A percentile compares a stretch with the other conserved stretches of the same genome.
These are phyloP conservation scores for Heliconius cydno DNA, from an alignment of 2,888 invertebrate species.

Conservation along the genomic window DNA sequence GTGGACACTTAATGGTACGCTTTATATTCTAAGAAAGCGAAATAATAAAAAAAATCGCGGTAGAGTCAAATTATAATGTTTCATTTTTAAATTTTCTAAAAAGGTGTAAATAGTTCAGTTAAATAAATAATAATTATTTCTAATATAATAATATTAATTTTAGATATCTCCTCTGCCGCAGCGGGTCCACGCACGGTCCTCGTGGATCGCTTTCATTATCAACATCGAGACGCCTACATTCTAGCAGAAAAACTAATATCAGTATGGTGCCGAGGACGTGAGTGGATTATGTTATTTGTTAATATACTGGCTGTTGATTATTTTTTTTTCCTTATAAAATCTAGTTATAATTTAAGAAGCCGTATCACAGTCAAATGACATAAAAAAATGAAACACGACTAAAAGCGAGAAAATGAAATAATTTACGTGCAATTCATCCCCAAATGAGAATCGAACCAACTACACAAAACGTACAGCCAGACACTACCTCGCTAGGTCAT, in stretches of 20 bases:
- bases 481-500: background rate
- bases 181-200: conserved; percentile 64
- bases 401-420: no score
- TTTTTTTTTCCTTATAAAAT: background rate
- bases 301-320: background rate
- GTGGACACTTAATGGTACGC: background rate
- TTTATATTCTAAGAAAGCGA: background rate
- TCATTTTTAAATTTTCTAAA: no score
- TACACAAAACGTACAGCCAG: background rate
- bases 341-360: background rate
- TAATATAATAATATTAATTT: background rate
- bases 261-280: conserved; percentile 79
- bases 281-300: conserved; percentile 50
- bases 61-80: no score
- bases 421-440: no score
- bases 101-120: background rate
- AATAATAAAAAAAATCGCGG: no score
- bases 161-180: conserved; percentile 77
- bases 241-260: conserved; percentile 78
- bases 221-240: conserved; percentile 71
- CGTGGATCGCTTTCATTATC: conserved; percentile 77
- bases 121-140: conserved; percentile 12
- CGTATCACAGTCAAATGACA: no score
- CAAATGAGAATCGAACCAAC: no score
- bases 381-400: no score